These are phyloP conservation scores for Herpetotheres cachinnans DNA, from an alignment of 2,113 vertebrate species.

Conservation along the genomic window DNA sequence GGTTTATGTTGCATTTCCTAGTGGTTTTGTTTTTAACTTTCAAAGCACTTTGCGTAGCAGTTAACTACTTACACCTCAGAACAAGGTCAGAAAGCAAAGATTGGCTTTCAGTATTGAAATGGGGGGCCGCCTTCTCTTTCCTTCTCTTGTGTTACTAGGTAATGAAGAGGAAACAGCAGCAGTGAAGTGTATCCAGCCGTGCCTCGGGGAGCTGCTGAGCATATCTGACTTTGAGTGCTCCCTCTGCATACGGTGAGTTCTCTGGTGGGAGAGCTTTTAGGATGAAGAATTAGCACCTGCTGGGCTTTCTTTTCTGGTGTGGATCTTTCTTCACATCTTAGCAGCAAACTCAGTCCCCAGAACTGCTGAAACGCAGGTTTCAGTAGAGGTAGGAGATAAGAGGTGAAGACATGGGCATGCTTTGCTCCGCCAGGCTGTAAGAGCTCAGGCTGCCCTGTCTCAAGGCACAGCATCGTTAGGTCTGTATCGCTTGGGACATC, in stretches of 20 bases:
- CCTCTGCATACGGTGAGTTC: slow-evolving; percentile 86
- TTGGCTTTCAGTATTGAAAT: not conserved
- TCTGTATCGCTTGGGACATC: not conserved
- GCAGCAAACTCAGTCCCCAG: not conserved
- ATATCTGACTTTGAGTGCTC: slow-evolving; percentile 88
- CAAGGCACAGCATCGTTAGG: not conserved
- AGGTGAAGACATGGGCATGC: not conserved
- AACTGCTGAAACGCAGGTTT: not conserved
- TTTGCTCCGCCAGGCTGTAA: not conserved
- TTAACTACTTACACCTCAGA: not conserved
- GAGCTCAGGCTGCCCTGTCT: not conserved
- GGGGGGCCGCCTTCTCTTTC: not conserved
- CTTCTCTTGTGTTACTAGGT: not conserved
- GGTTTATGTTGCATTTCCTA: not conserved
- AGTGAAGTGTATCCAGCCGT: not conserved
- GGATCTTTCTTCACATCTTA: not conserved
- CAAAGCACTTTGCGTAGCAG: not conserved
- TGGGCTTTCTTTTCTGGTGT: not conserved
- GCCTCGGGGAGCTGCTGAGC: slow-evolving; percentile 63
- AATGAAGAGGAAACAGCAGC: not conserved
- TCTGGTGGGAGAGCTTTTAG: not conserved
- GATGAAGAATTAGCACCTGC: not conserved
- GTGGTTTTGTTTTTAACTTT: not conserved
- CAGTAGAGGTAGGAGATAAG: not conserved
- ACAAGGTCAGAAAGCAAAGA: not conserved